phyloP scores from a whole-genome alignment of 2,113 vertebrate genomes.

The Chaetodon trifascialis region DNA sequence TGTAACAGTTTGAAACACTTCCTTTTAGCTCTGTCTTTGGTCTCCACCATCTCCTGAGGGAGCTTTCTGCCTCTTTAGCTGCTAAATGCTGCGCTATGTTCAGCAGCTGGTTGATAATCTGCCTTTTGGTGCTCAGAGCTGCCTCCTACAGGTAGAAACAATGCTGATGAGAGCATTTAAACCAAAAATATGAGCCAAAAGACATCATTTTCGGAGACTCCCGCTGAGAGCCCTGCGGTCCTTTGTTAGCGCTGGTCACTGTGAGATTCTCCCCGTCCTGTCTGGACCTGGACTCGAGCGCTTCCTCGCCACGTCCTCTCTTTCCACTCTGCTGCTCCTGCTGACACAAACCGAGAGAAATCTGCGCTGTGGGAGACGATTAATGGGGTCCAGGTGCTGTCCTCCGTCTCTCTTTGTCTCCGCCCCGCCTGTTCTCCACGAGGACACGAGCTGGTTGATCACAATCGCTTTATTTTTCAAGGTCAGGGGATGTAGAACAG shows the following conservation, averaged over 20 bases:
- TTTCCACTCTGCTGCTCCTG: slow-evolving; percentile 36
- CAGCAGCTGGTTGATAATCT: not conserved
- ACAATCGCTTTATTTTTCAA: not conserved
- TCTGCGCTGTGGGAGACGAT: slow-evolving; percentile 14
- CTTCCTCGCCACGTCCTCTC: slow-evolving; percentile 12
- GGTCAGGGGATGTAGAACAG: not conserved
- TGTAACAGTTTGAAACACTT: no score
- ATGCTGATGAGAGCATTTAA: no score
- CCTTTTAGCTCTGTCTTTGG: no score
- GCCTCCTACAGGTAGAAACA: no score
- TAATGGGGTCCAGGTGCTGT: slow-evolving; percentile 41
- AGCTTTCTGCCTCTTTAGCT: no score
- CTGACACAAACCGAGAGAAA: slow-evolving; percentile 16
- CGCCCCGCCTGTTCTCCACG: not conserved
- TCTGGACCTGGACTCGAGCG: not conserved
- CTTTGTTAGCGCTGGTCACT: not conserved
- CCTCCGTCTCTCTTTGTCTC: slow-evolving; percentile 17
- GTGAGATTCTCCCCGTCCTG: not conserved
- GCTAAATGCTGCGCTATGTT: not conserved
- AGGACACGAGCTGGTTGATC: not conserved
- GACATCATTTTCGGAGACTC: no score
- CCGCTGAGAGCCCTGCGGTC: not conserved
- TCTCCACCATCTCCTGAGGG: no score
- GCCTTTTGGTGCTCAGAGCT: not conserved
- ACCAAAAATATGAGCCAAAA: not conserved